Base-by-base conservation (phyloP, 1,140 invertebrate species). In the Galleria mellonella region DNA sequence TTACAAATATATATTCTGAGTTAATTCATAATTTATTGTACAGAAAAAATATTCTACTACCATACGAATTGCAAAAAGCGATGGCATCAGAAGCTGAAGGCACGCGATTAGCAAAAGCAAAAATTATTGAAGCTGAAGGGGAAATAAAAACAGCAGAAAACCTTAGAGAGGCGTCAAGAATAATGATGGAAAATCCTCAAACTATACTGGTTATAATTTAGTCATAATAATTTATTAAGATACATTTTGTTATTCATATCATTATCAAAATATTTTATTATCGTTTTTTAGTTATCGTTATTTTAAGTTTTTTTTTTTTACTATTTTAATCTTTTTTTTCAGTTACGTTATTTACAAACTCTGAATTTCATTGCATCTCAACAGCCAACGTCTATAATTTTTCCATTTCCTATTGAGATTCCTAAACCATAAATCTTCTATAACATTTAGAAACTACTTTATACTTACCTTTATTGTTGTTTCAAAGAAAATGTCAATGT, bases 31-130 rank as follows among this genome's bases (percentile, higher is more conserved):
- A 9, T 44, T 64, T 35, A n/a, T n/a, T n/a, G n/a, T n/a, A n/a
- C 47, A 75, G 72, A 43, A 78, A 94, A 78, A 91, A 94, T 66
- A 91, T 94, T 2, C 74, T 91, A 12, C 73, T 94, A 28, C 92
- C 92, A 4, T 83, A 88, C 5, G 88, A 91, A 58, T 72, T 94
- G 29, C 91, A 93, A 84, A 87, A 91, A 50, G 89, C 89, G 9
- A 92, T 92, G 90, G 91, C 91, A 1, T 91, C 90, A 2, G 92
- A 92, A 75, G 91, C 74, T 4, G 74, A 75, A 55, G 70, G 61
- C 2, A 65, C 55, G 12, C 54, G 74, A 1, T 51, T 64, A 14
- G 74, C 60, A 9, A 74, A 67, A 69, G 72, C 72, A 5, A 78
- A 78, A 55, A 64, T 78, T 23, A 75, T 78, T n/a, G 70, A 64